Conservation (phyloP, 1,140 invertebrate species). For the Plectrocnemia conspersa region DNA sequence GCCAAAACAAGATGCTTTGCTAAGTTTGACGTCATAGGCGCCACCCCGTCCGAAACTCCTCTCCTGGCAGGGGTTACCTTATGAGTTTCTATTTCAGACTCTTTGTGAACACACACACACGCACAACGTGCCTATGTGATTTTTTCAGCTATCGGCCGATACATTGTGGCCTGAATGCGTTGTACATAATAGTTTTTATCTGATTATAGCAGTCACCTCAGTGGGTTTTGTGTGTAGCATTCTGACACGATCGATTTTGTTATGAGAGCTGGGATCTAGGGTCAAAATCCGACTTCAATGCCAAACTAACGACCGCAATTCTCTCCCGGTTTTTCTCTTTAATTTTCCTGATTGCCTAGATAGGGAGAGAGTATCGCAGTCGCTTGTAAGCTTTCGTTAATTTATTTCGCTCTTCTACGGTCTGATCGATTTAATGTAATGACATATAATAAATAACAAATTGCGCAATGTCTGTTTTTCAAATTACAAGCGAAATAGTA, state of each 20-base stretch:
- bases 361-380: no score
- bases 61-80: no score
- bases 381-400: no score
- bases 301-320: no score
- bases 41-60: constrained; percentile 5
- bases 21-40: background rate
- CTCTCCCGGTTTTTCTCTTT: no score
- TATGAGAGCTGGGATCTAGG: background rate
- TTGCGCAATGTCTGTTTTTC: no score
- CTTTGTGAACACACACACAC: background rate
- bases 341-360: no score
- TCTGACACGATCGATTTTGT: background rate
- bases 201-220: background rate
- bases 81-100: background rate
- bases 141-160: background rate
- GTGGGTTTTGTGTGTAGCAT: background rate
- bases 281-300: background rate
- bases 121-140: background rate
- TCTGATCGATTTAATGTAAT: no score
- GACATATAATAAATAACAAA: no score
- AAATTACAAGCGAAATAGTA: no score
- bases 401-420: no score
- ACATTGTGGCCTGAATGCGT: background rate
- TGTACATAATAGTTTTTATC: background rate
- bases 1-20: background rate